Evolutionary conservation across 2,888 invertebrate species (phyloP), one percentile per base, ranked within the genome.

Genomic region (Cylloceria caligata): DNA sequence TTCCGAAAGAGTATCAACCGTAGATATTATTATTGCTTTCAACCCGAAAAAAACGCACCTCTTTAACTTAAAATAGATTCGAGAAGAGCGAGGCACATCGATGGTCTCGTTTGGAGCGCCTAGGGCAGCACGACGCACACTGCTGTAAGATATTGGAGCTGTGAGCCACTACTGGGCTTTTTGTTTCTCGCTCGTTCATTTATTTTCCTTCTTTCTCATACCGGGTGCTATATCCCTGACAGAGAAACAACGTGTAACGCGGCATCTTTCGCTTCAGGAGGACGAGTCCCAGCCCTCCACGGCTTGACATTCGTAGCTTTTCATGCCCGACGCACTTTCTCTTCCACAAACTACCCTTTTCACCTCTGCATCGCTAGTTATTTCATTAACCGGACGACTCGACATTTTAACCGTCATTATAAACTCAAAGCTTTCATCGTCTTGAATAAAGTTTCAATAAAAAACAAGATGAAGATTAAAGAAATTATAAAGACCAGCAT

Each of bases 1-100:
- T 30, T 52, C 30, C 36, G 19, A 49, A 72, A 45, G 47, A 62
- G 73, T 72, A 39, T 55, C 74, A 27, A 5, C 36, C 57, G 49
- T 57, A 52, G 62, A 79, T 75, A 75, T 76, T 72, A 75, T 76
- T 72, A 72, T 79, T 82, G 64, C 75, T 75, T 72, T 75, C 42
- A 72, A 75, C 75, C 47, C 75, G 64, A 75, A 71, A 76, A n/a
- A 79, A 79, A 75, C 60, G 30, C 60, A 65, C 34, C 78, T 78
- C 78, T 79, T 74, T 45, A 75, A 79, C 82, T 79, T 60, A 49
- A 79, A 82, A 82, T 82, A 82, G 82, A 75, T 60, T 71, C 65
- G 34, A 71, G 71, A 47, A 19, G 34, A 67, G 67, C 57, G 21
- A 36, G 57, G 45, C 16, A 47, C 16, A 65, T 16, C 24, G 4